phyloP scores from a whole-genome alignment of 2,888 invertebrate species.

The Itoplectis maculator region DNA sequence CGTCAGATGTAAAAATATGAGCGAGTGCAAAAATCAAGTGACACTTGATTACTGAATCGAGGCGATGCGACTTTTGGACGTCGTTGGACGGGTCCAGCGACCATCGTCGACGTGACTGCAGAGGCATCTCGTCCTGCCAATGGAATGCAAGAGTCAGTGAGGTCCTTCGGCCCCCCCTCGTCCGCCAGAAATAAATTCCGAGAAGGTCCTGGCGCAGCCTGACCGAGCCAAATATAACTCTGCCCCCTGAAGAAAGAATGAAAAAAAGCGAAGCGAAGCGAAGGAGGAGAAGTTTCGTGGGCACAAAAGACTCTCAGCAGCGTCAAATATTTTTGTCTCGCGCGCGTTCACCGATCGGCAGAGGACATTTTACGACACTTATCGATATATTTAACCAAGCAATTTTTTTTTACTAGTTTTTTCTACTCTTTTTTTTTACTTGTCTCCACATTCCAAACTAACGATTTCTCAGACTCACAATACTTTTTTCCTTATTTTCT shows the following conservation, averaged over 20 bases:
- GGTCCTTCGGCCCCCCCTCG: constrained; percentile 58
- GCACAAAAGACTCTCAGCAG: constrained; percentile 30
- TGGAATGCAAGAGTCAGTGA: constrained; percentile 6
- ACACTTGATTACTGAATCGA: background rate
- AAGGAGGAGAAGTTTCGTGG: constrained; percentile 40
- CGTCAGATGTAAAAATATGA: background rate
- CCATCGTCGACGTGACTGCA: background rate
- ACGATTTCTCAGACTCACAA: too few species aligned
- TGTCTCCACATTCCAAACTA: too few species aligned
- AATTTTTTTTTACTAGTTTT: too few species aligned
- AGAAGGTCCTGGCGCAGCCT: constrained; percentile 58
- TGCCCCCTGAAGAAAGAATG: background rate
- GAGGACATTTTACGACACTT: too few species aligned
- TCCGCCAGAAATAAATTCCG: constrained; percentile 57
- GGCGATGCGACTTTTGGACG: background rate
- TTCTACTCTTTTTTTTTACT: too few species aligned
- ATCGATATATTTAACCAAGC: too few species aligned
- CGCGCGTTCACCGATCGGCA: background rate
- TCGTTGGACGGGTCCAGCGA: background rate
- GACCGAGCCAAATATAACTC: constrained; percentile 66
- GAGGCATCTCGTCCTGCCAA: constrained; percentile 2
- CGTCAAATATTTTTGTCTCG: constrained; percentile 31
- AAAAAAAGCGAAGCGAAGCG: constrained; percentile 32
- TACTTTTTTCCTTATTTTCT: background rate
- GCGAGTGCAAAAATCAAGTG: background rate